Evolutionary conservation across 2,113 vertebrate genomes (phyloP).

Genomic region (Okapia johnstoni): DNA sequence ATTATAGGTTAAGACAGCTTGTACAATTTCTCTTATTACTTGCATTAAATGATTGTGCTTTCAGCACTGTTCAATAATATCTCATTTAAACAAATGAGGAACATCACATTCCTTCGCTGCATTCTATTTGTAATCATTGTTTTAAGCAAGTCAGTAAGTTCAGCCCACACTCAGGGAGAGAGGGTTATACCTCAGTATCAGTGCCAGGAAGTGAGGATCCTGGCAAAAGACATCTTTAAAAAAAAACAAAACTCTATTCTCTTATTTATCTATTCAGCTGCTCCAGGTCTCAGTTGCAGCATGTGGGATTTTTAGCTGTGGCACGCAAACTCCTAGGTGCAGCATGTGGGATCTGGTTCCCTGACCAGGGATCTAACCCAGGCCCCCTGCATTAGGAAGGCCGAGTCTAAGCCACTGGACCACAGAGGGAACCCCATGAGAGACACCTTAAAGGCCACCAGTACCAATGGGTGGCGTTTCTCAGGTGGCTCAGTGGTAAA

Average conservation of each 20-base stretch:
- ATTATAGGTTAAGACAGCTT: neutral
- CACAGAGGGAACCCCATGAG: neutral
- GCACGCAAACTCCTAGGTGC: neutral
- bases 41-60: neutral
- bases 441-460: neutral
- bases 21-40: neutral
- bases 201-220: neutral
- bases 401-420: neutral
- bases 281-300: neutral
- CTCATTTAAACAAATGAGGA: neutral
- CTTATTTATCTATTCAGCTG: neutral
- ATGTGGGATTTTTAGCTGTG: neutral
- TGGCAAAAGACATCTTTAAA: neutral
- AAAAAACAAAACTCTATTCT: neutral
- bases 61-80: neutral
- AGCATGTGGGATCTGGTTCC: neutral
- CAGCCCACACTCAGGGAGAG: neutral
- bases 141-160: neutral
- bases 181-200: neutral
- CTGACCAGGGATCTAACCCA: neutral
- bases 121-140: neutral
- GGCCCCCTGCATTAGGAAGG: neutral
- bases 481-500: neutral
- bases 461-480: neutral
- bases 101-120: neutral